Conservation (phyloP, 2,888 invertebrate genomes). For the Yponomeuta evonymella region DNA sequence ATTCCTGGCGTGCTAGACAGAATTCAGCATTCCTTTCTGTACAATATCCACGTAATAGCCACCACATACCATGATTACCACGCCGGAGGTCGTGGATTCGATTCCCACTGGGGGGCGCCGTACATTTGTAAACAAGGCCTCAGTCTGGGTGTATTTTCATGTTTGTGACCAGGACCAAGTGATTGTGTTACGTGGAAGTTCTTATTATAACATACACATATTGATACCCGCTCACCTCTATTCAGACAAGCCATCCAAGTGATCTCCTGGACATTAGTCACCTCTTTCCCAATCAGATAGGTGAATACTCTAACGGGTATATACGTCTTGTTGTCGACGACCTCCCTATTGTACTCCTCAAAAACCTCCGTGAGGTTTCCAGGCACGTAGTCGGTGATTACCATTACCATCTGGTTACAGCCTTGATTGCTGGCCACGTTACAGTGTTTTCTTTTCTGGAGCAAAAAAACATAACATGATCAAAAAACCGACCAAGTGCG, state of each 20-base stretch:
- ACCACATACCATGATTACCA: too few relatives aligned
- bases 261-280: conserved; percentile 91
- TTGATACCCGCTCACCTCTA: conserved; percentile 77
- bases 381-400: conserved; percentile 96
- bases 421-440: conserved; percentile 65
- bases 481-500: too few relatives aligned
- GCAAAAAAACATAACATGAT: background rate
- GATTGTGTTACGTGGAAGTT: too few relatives aligned
- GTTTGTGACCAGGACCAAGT: too few relatives aligned
- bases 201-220: background rate
- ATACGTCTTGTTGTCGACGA: conserved; percentile 75
- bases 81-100: too few relatives aligned
- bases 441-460: conserved; percentile 48
- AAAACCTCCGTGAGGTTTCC: conserved; percentile 92
- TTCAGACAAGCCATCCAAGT: conserved; percentile 97
- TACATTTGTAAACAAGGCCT: too few relatives aligned
- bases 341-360: conserved; percentile 84
- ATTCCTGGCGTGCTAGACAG: too few relatives aligned
- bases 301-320: conserved; percentile 95
- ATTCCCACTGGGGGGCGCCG: too few relatives aligned
- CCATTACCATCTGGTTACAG: conserved; percentile 97
- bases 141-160: too few relatives aligned
- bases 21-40: too few relatives aligned
- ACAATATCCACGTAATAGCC: too few relatives aligned
- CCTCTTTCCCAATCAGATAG: conserved; percentile 95